These are phyloP conservation scores for Emys orbicularis DNA, from an alignment of 2,797 vertebrate species.

Conservation along the genomic window DNA sequence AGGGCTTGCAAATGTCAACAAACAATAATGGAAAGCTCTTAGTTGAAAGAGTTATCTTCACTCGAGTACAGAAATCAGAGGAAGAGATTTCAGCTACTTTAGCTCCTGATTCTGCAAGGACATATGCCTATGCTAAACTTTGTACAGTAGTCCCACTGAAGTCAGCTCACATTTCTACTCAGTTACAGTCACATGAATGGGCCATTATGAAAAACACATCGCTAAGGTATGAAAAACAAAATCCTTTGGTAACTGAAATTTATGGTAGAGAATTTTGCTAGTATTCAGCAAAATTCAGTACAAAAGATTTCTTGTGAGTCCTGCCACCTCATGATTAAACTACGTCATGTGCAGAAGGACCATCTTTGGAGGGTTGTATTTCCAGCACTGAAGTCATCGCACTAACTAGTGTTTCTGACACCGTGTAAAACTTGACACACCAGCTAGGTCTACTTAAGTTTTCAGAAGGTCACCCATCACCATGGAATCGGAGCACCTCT, in stretches of 20 bases:
- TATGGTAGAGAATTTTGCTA: background rate
- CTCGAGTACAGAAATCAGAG: background rate
- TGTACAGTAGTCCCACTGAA: background rate
- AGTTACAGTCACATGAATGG: background rate
- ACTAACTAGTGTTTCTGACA: background rate
- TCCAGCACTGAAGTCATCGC: background rate
- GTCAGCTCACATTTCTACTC: background rate
- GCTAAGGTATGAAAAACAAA: background rate
- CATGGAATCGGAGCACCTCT: no score
- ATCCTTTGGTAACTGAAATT: background rate
- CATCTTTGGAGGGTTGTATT: background rate
- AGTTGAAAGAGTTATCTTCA: background rate
- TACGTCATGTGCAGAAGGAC: background rate
- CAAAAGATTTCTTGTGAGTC: background rate
- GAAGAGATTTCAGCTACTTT: background rate
- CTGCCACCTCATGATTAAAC: background rate
- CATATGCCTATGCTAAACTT: background rate
- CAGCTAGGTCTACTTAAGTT: background rate
- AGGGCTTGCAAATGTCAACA: background rate
- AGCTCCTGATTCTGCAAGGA: fast-evolving
- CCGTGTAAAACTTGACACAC: background rate
- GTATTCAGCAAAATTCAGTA: fast-evolving
- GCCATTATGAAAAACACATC: background rate
- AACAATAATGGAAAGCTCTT: background rate
- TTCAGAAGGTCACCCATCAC: background rate